Base-by-base conservation (phyloP, 2,888 invertebrate species). In the Nymphalis urticae region DNA sequence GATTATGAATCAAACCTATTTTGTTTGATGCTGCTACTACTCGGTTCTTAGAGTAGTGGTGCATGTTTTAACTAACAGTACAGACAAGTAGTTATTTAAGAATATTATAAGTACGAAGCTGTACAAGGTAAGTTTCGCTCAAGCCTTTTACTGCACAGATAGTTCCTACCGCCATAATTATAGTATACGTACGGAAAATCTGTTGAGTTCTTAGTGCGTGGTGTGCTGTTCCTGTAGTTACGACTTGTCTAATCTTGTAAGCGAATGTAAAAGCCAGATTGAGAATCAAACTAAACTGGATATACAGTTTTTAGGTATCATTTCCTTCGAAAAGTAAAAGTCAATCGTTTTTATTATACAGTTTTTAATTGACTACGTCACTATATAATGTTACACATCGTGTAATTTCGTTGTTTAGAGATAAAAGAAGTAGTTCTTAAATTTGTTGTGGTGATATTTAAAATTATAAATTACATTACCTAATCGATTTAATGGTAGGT, bases 141-240 rank as follows among this genome's bases (percentile, higher is more conserved):
- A 70, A 73, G 63, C 72, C 71, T 72, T 76, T 72, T 73, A 71
- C 72, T 69, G 71, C 61, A 71, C 71, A 70, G 71, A 77, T 79
- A 75, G 79, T 81, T 79, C 80, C 78, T 76, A 77, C 76, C 74
- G 75, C 76, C 73, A 77, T 84, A 82, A 85, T 84, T 83, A 82
- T 78, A 80, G 75, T 77, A 80, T 81, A 82, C 82, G 83, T 81
- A 82, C 82, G 84, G 85, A 83, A 85, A 84, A 84, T 81, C 79
- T 79, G 76, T 82, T 13, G 13, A 84, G 75, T 72, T 78, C 76
- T 80, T 79, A 79, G 27, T 56, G 32, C 32, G 56, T 56, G 80
- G 75, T 78, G 70, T 63, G 56, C 50, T 53, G n/a, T 66, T 62
- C 48, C 54, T 48, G 36, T 53, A 53, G n/a, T 53, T 60, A 61